A percentile compares a stretch with the other conserved stretches of the same genome.
Evolutionary conservation across 53 echinoderm and acorn worm genomes (phyloP).

Genomic region (Holothuria leucospilota): DNA sequence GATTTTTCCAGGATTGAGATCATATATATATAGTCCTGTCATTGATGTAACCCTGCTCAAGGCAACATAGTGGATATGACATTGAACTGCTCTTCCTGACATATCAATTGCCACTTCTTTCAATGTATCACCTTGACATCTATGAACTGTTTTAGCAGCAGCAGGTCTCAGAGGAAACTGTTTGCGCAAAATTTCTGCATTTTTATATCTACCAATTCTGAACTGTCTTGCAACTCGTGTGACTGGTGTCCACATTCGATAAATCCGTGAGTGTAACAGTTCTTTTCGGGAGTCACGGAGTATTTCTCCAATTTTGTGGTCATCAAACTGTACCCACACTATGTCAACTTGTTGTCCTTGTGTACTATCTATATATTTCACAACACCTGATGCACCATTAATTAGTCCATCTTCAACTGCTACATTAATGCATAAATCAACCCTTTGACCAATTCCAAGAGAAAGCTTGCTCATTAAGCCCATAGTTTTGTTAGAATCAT

Average conservation of each 20-base stretch:
- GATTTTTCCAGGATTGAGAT: conserved; percentile 23
- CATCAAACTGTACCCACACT: conserved; percentile 41
- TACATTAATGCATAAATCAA: conserved; percentile 12
- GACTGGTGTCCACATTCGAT: neutral
- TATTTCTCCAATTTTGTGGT: neutral
- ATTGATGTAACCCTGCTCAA: conserved; percentile 43
- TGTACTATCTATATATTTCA: neutral
- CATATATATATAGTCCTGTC: conserved; percentile 11
- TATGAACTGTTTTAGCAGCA: conserved; percentile 30
- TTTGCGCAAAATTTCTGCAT: conserved; percentile 20
- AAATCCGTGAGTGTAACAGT: neutral
- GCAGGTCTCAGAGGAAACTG: conserved; percentile 30
- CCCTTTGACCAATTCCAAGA: conserved; percentile 10
- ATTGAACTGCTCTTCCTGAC: neutral
- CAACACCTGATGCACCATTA: conserved; percentile 33
- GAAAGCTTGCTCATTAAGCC: neutral
- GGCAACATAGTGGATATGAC: conserved; percentile 23
- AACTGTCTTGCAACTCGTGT: conserved; percentile 16
- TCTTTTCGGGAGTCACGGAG: neutral
- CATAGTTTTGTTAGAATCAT: conserved; percentile 20
- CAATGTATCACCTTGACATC: neutral
- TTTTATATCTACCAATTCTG: neutral
- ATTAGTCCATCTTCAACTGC: conserved; percentile 42
- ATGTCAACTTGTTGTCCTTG: neutral
- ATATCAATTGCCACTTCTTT: conserved; percentile 13